phyloP scores from a whole-genome alignment of 2,797 vertebrate genomes.

The Salmo trutta region DNA sequence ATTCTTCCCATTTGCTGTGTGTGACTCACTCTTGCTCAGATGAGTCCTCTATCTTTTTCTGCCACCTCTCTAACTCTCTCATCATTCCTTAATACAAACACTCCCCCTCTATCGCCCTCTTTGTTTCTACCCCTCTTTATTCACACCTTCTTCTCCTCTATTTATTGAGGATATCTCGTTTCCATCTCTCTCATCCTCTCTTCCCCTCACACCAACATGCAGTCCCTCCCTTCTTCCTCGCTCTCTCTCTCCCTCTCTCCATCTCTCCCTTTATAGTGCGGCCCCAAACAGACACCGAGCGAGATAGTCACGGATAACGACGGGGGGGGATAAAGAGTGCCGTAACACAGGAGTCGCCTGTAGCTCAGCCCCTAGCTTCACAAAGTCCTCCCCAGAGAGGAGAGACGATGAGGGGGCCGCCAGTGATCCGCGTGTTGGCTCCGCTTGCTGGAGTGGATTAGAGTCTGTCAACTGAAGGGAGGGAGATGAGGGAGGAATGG shows the following conservation, averaged over 20 bases:
- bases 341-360: neutral
- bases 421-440: neutral
- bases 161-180: neutral
- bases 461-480: conserved; percentile 6
- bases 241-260: neutral
- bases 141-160: conserved; percentile 1
- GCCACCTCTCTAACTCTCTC: neutral
- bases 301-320: conserved; percentile 8
- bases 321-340: conserved; percentile 1
- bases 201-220: neutral
- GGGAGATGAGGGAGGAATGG: neutral
- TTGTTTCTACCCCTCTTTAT: neutral
- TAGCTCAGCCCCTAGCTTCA: conserved; percentile 5
- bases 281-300: neutral
- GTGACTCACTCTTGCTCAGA: neutral
- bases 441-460: conserved; percentile 9
- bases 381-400: conserved; percentile 1
- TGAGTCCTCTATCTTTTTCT: neutral
- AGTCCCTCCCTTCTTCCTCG: too few species aligned
- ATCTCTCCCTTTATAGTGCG: neutral
- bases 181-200: neutral
- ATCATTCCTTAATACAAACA: conserved; percentile 1
- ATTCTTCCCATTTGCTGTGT: neutral
- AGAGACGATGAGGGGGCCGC: neutral
- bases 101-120: neutral